Conservation (phyloP, 1,140 invertebrate genomes). For the Aphis gossypii region DNA sequence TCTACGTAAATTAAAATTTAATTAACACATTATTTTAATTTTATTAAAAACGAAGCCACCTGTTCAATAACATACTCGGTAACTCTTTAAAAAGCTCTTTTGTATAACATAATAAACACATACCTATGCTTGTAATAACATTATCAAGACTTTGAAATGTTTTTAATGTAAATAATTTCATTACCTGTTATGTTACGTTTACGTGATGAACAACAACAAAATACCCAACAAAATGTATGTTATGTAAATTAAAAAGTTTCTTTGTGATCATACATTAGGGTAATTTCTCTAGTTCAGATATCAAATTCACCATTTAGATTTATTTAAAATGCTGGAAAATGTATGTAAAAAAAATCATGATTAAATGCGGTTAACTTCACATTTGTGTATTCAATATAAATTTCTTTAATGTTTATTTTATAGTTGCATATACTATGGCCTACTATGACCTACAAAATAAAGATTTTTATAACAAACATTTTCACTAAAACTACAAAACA, state of each 20-base stretch:
- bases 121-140: background rate
- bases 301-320: background rate
- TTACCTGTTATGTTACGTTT: background rate
- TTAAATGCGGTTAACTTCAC: background rate
- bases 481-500: no score
- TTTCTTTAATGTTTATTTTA: background rate
- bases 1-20: background rate
- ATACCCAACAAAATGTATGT: background rate
- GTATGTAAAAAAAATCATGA: background rate
- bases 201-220: background rate
- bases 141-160: background rate
- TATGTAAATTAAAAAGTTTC: background rate
- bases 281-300: background rate
- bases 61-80: background rate
- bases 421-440: background rate
- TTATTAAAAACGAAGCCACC: background rate
- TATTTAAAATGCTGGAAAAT: background rate
- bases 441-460: background rate
- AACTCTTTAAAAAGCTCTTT: background rate
- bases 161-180: background rate
- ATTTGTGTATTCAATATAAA: background rate
- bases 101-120: background rate
- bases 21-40: background rate
- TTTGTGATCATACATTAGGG: background rate
- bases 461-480: background rate